Percentiles rank a stretch among this genome's conserved stretches.
Evolutionary conservation across 2,888 invertebrate genomes (phyloP).

Genomic region (Pecten maximus): DNA sequence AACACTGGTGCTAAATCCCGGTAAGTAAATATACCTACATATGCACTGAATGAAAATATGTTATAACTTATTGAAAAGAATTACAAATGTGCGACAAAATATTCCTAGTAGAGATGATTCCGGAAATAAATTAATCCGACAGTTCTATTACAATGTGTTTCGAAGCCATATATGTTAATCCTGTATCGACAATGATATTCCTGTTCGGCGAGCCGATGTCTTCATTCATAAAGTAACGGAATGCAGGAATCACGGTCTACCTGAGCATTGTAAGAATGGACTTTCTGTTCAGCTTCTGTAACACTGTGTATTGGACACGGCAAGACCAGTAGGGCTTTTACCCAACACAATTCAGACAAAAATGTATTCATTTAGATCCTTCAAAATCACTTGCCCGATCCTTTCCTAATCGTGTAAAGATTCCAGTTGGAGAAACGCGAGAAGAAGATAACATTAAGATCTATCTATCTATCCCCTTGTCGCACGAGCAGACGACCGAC

Average conservation of each 20-base stretch:
- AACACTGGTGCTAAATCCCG: neutral
- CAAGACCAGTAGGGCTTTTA: neutral
- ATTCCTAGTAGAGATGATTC: neutral
- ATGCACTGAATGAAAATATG: neutral
- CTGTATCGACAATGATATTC: neutral
- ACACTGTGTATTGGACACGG: slow-evolving; percentile 8
- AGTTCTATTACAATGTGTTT: neutral
- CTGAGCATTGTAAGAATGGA: neutral
- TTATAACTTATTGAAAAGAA: neutral
- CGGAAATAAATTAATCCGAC: neutral
- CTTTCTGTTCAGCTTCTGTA: slow-evolving; percentile 7
- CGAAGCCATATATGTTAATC: slow-evolving; percentile 3
- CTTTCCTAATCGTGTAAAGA: neutral
- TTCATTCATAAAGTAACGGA: slow-evolving; percentile 27
- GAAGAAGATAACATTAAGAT: neutral
- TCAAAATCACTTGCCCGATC: neutral
- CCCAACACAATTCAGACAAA: slow-evolving; percentile 10
- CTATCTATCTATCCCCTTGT: slow-evolving; percentile 6
- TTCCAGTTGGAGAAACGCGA: slow-evolving; percentile 6
- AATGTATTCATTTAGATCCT: slow-evolving; percentile 20
- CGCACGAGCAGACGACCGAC: slow-evolving; percentile 27
- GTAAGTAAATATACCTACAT: neutral
- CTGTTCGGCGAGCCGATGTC: neutral
- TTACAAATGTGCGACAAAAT: neutral
- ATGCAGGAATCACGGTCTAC: neutral